These are phyloP conservation scores for Eretmochelys imbricata DNA, from an alignment of 2,113 vertebrate genomes.

Conservation along the genomic window DNA sequence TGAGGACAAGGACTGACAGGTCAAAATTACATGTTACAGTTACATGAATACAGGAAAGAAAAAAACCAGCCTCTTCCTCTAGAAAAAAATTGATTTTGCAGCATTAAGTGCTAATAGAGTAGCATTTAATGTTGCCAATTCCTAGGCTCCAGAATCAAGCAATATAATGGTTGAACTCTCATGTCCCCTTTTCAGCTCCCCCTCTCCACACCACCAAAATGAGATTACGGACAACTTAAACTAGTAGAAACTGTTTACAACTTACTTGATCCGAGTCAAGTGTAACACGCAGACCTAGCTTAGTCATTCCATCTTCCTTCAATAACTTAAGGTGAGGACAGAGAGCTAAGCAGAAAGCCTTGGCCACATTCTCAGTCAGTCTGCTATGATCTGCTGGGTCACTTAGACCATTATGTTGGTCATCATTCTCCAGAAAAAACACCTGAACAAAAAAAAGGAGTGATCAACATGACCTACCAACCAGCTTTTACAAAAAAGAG, in stretches of 20 bases:
- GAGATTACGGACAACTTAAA: background rate
- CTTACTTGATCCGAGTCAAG: constrained; percentile 95
- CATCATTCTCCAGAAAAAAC: constrained; percentile 95
- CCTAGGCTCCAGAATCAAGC: background rate
- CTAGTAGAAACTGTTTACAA: background rate
- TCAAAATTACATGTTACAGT: background rate
- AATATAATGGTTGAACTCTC: accelerated
- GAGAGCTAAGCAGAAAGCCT: constrained; percentile 94
- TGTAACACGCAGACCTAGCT: constrained; percentile 93
- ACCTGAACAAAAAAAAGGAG: constrained; percentile 79
- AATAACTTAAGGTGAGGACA: constrained; percentile 95
- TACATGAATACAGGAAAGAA: background rate
- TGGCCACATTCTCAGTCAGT: constrained; percentile 93
- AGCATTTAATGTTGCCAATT: accelerated
- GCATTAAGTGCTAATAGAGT: accelerated
- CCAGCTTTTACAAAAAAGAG: background rate
- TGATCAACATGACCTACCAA: background rate
- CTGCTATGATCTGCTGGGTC: constrained; percentile 98
- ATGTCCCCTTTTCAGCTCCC: accelerated
- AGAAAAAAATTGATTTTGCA: background rate
- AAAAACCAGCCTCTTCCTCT: background rate
- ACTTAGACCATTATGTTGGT: constrained; percentile 89
- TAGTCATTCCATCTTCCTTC: constrained; percentile 98
- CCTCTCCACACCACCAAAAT: background rate
- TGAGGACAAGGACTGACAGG: background rate